Percentiles rank a stretch among this genome's conserved stretches.
These are phyloP conservation scores for Peromyscus nudipes DNA, from an alignment of 2,797 vertebrate genomes.

Conservation along the genomic window DNA sequence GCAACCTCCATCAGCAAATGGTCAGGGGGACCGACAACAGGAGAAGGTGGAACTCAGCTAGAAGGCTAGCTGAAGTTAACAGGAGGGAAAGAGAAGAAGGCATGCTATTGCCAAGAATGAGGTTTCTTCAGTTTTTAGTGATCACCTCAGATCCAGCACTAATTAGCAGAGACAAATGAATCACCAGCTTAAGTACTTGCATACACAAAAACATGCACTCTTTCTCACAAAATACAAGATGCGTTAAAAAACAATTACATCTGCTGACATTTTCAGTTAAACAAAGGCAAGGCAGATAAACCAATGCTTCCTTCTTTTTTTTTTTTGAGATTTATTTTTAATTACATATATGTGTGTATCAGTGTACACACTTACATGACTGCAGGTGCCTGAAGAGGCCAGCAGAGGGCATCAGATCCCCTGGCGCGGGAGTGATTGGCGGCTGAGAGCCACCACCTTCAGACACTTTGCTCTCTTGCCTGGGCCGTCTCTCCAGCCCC, in stretches of 20 bases:
- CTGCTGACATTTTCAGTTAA: slow-evolving; percentile 35
- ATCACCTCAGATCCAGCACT: slow-evolving; percentile 1
- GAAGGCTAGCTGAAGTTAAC: slow-evolving; percentile 43
- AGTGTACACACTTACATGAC: not conserved
- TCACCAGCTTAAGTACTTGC: slow-evolving; percentile 29
- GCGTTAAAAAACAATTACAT: not conserved
- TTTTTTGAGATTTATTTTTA: not conserved
- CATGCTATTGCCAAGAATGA: slow-evolving; percentile 46
- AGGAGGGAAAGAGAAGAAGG: slow-evolving; percentile 35
- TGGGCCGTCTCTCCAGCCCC: not conserved
- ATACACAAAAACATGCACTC: slow-evolving; percentile 18
- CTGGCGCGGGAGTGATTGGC: not conserved
- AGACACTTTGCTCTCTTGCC: not conserved
- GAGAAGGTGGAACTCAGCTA: slow-evolving; percentile 9
- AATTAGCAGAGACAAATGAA: slow-evolving; percentile 59
- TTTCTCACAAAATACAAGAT: slow-evolving; percentile 48
- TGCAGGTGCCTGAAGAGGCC: not conserved
- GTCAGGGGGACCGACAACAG: not conserved
- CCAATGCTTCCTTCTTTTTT: slow-evolving; percentile 20
- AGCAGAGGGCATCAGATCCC: not conserved
- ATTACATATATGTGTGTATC: not conserved
- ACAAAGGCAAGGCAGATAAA: slow-evolving; percentile 44
- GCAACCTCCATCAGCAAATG: slow-evolving; percentile 24
- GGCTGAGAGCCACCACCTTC: not conserved
- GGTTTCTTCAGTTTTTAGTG: slow-evolving; percentile 62